These are phyloP conservation scores for Heliconius nattereri DNA, from an alignment of 1,140 invertebrate genomes.

Conservation along the genomic window DNA sequence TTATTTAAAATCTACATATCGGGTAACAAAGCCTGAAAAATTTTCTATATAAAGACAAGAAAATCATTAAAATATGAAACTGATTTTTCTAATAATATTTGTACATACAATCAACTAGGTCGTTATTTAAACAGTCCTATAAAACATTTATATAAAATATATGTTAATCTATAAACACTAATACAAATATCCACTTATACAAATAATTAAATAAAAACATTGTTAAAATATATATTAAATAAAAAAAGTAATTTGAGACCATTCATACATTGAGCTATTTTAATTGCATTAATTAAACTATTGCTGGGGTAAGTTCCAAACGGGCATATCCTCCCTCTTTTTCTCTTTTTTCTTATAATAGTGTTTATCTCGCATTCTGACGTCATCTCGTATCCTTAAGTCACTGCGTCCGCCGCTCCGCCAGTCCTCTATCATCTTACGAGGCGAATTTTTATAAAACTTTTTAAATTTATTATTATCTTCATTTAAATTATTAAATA, in stretches of 20 bases:
- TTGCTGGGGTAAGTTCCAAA: constrained; percentile 70
- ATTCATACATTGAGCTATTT: not conserved
- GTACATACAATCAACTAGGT: too few relatives aligned
- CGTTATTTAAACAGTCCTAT: too few relatives aligned
- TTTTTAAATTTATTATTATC: constrained; percentile 52
- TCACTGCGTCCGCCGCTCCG: constrained; percentile 54
- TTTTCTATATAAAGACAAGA: too few relatives aligned
- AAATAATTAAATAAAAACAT: too few relatives aligned
- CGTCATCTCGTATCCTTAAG: constrained; percentile 55
- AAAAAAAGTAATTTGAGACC: constrained; percentile 5
- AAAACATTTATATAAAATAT: too few relatives aligned
- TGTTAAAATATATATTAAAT: not conserved
- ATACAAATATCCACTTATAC: too few relatives aligned
- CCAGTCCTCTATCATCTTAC: constrained; percentile 59
- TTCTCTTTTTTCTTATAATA: constrained; percentile 69
- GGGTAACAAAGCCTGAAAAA: too few relatives aligned
- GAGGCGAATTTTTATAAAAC: constrained; percentile 57
- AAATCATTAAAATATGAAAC: too few relatives aligned
- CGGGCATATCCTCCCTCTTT: constrained; percentile 73
- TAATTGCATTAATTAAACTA: constrained; percentile 29
- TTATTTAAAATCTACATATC: too few relatives aligned
- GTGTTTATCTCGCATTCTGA: constrained; percentile 63
- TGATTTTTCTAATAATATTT: too few relatives aligned
- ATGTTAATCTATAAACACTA: not conserved
- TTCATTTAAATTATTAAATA: constrained; percentile 63